phyloP scores from a whole-genome alignment of 1,140 invertebrate genomes.

The Bombus balteatus region DNA sequence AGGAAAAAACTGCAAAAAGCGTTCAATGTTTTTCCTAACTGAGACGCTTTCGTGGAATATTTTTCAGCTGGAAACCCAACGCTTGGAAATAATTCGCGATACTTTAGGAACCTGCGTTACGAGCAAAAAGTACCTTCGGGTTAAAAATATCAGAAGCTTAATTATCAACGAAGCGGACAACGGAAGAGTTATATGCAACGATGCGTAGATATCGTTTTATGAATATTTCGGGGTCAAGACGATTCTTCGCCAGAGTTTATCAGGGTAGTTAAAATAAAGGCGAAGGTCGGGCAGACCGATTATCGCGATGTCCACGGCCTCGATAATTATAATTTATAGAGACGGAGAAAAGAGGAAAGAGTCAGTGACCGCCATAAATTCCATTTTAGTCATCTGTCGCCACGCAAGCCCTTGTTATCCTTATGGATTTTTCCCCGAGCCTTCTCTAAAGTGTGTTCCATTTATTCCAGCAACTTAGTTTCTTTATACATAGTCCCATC shows the following conservation, averaged over 20 bases:
- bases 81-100: background rate
- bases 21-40: background rate
- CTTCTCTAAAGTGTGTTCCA: conserved; percentile 4
- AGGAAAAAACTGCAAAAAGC: too few relatives aligned
- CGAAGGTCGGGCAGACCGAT: background rate
- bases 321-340: conserved; percentile 8
- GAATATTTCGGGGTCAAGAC: background rate
- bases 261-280: background rate
- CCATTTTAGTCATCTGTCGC: background rate
- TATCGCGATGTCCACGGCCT: background rate
- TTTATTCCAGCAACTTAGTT: conserved; percentile 28
- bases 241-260: background rate
- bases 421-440: conserved; percentile 21
- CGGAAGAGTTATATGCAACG: too few relatives aligned
- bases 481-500: conserved; percentile 3
- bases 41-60: too few relatives aligned
- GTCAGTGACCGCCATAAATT: conserved; percentile 21
- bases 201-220: background rate
- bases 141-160: background rate
- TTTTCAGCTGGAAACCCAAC: background rate
- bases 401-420: conserved; percentile 35
- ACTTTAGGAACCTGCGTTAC: background rate
- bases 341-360: background rate
- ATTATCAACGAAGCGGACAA: background rate
- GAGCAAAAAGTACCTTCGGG: background rate